phyloP scores from a whole-genome alignment of 2,888 invertebrate species.

The Phytoseiulus persimilis region DNA sequence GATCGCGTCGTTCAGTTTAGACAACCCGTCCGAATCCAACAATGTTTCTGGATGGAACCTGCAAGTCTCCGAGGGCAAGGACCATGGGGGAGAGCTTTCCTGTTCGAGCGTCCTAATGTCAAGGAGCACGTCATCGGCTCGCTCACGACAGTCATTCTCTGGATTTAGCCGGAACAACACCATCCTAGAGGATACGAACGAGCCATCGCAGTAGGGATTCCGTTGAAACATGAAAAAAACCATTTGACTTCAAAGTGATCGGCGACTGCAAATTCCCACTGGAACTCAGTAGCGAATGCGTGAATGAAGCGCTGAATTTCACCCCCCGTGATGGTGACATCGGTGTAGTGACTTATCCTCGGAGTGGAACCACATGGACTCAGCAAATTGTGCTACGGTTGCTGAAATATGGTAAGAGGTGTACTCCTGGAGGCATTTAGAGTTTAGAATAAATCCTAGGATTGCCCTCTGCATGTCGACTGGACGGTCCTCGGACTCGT shows the following conservation, averaged over 20 bases:
- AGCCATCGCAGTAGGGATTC: background rate
- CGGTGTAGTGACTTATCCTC: constrained; percentile 28
- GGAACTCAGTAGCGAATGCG: constrained; percentile 11
- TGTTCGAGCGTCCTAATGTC: background rate
- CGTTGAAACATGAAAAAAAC: constrained; percentile 1
- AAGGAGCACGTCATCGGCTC: background rate
- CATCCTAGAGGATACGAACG: background rate
- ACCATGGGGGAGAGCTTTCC: background rate
- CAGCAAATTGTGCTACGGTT: constrained; percentile 15
- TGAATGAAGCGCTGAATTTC: constrained; percentile 1
- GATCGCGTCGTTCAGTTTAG: background rate
- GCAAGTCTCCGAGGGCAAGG: background rate
- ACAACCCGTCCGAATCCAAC: background rate
- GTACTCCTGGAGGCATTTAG: too few relatives aligned
- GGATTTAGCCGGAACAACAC: background rate
- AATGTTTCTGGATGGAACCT: background rate
- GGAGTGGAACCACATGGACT: constrained; percentile 28
- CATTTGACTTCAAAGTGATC: background rate
- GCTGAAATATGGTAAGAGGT: constrained; percentile 1
- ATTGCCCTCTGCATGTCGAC: too few relatives aligned
- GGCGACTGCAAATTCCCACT: constrained; percentile 18
- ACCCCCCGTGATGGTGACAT: constrained; percentile 15
- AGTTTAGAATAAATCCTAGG: too few relatives aligned
- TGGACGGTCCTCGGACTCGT: too few relatives aligned
- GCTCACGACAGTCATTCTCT: background rate